Conservation (phyloP, 2,113 vertebrate genomes). For the Callocephalon fimbriatum region DNA sequence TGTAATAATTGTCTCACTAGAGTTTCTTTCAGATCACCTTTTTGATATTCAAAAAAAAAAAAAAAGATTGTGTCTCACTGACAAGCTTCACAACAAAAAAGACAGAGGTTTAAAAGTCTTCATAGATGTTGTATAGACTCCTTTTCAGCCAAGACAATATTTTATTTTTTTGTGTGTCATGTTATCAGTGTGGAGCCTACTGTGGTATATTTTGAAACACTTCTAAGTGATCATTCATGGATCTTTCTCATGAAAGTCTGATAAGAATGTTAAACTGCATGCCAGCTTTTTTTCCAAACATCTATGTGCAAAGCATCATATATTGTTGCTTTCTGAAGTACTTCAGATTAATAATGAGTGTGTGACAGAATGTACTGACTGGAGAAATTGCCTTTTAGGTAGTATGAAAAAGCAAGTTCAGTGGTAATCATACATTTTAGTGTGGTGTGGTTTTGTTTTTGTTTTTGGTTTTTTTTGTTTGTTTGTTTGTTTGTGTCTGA, state of each 20-base stretch:
- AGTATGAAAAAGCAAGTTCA: neutral
- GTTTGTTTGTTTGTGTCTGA: neutral
- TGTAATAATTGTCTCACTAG: neutral
- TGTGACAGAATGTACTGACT: neutral
- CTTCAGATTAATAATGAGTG: neutral
- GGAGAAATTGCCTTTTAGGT: neutral
- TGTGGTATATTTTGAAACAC: neutral
- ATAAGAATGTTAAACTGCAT: neutral
- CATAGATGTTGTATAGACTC: neutral
- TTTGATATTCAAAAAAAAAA: neutral
- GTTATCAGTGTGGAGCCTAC: neutral
- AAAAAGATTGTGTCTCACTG: neutral
- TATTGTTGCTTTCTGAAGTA: neutral
- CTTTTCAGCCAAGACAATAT: neutral
- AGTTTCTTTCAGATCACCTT: neutral
- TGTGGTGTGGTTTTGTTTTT: too few relatives aligned
- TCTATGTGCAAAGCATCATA: neutral
- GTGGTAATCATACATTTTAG: neutral
- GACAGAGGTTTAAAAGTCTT: neutral
- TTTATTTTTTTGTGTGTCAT: neutral
- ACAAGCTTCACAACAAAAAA: neutral
- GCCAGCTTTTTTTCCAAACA: neutral
- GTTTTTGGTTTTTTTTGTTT: fast-evolving
- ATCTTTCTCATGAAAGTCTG: neutral
- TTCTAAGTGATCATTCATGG: neutral